These are phyloP conservation scores for Callimorpha dominula DNA, from an alignment of 2,888 invertebrate species.

Conservation along the genomic window DNA sequence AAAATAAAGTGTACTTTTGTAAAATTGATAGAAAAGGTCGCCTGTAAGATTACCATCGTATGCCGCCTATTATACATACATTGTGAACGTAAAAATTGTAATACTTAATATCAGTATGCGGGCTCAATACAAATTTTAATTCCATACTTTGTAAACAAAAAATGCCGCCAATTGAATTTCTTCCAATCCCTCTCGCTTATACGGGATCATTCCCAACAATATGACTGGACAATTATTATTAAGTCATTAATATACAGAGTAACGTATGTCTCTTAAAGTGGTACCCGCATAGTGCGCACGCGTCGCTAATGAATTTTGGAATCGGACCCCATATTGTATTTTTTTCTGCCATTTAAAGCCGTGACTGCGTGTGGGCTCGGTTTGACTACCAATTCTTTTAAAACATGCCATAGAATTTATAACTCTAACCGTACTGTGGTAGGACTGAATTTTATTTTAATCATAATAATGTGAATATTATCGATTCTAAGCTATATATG, in stretches of 20 bases:
- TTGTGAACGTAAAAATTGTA: conserved; percentile 4
- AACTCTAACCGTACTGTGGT: background rate
- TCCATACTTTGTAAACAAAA: conserved; percentile 48
- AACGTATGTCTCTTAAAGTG: conserved; percentile 57
- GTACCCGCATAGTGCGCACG: conserved; percentile 69
- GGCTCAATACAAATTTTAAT: conserved; percentile 51
- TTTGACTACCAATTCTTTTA: conserved; percentile 38
- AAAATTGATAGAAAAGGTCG: background rate
- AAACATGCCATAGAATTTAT: conserved; percentile 16
- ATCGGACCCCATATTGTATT: conserved; percentile 57
- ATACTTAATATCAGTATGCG: conserved; percentile 36
- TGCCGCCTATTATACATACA: background rate
- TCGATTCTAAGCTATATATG: conserved; percentile 19
- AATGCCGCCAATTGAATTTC: conserved; percentile 42
- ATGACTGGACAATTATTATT: conserved; percentile 74
- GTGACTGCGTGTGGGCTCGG: conserved; percentile 63
- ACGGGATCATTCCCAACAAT: conserved; percentile 61
- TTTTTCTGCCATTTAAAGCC: conserved; percentile 53
- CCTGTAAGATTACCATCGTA: background rate
- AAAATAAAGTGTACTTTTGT: background rate
- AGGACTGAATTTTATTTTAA: conserved; percentile 6
- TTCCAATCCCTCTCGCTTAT: conserved; percentile 43
- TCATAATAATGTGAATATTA: conserved; percentile 12
- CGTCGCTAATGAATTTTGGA: conserved; percentile 60
- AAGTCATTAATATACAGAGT: conserved; percentile 71